Conservation (phyloP, 1,140 invertebrate genomes). For the Hyphantria cunea region DNA sequence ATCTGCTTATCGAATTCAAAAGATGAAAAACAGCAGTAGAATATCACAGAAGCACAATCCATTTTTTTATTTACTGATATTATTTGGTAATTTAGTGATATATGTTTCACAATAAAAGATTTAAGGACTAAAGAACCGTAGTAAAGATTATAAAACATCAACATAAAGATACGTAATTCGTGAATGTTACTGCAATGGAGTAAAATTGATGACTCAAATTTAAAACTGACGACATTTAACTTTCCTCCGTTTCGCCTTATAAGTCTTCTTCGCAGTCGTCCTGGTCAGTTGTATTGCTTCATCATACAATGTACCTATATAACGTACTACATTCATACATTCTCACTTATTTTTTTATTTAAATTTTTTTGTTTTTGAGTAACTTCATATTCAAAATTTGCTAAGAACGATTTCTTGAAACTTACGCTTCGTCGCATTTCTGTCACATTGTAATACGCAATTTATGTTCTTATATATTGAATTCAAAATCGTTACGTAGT, state of each 20-base stretch:
- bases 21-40: too few species aligned
- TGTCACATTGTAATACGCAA: slow-evolving; percentile 24
- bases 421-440: slow-evolving; percentile 22
- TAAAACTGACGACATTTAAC: slow-evolving; percentile 8
- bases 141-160: too few species aligned
- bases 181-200: background rate
- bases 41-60: too few species aligned
- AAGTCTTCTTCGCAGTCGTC: background rate
- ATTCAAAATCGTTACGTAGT: slow-evolving; percentile 24
- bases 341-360: background rate
- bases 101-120: too few species aligned
- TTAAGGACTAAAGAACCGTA: too few species aligned
- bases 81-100: too few species aligned
- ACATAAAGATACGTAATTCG: too few species aligned
- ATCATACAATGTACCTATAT: too few species aligned
- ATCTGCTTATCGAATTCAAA: too few species aligned
- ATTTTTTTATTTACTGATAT: too few species aligned
- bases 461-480: slow-evolving; percentile 16
- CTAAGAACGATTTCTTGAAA: background rate
- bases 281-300: too few species aligned
- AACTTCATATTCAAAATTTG: background rate
- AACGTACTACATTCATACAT: too few species aligned
- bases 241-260: slow-evolving; percentile 16
- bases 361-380: background rate
- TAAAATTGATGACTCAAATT: background rate